These are phyloP conservation scores for Drosophila persimilis DNA, from an alignment of 1,140 invertebrate species.

Conservation along the genomic window DNA sequence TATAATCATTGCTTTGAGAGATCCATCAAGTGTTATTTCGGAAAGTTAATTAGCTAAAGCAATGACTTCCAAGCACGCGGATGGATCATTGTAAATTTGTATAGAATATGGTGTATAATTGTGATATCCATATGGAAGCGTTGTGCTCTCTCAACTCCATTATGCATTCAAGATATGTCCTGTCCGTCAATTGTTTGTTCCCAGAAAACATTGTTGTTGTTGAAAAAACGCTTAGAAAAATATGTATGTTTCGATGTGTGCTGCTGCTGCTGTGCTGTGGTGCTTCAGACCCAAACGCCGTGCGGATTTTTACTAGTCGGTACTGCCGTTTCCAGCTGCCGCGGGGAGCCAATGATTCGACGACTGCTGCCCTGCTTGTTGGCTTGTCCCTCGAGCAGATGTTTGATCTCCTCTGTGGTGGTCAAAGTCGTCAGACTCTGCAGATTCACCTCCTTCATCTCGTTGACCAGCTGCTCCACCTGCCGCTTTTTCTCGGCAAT, in stretches of 20 bases:
- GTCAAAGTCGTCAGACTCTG: slow-evolving; percentile 93
- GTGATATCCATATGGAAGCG: slow-evolving; percentile 50
- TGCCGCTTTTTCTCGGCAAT: slow-evolving; percentile 94
- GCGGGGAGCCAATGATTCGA: slow-evolving; percentile 94
- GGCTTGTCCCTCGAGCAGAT: slow-evolving; percentile 89
- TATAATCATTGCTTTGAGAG: slow-evolving; percentile 65
- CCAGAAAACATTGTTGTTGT: slow-evolving; percentile 53
- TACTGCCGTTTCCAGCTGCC: slow-evolving; percentile 95
- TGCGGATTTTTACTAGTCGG: slow-evolving; percentile 97
- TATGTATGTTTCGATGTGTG: slow-evolving; percentile 33
- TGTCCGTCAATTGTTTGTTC: slow-evolving; percentile 56
- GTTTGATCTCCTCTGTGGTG: slow-evolving; percentile 90
- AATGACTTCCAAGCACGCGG: slow-evolving; percentile 4
- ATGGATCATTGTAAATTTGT: slow-evolving; percentile 42
- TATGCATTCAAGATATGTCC: slow-evolving; percentile 62
- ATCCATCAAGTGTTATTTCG: slow-evolving; percentile 52
- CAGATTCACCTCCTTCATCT: slow-evolving; percentile 96
- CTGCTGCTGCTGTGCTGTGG: neutral
- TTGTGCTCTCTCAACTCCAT: slow-evolving; percentile 32
- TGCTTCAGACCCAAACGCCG: slow-evolving; percentile 94
- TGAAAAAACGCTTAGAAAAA: slow-evolving; percentile 49
- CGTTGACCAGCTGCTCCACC: slow-evolving; percentile 92
- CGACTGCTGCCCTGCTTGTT: slow-evolving; percentile 93
- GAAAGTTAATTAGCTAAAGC: slow-evolving; percentile 36
- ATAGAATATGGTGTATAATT: slow-evolving; percentile 52